Conservation (phyloP, 2,888 invertebrate genomes). For the Rhamphomyia laevipes region DNA sequence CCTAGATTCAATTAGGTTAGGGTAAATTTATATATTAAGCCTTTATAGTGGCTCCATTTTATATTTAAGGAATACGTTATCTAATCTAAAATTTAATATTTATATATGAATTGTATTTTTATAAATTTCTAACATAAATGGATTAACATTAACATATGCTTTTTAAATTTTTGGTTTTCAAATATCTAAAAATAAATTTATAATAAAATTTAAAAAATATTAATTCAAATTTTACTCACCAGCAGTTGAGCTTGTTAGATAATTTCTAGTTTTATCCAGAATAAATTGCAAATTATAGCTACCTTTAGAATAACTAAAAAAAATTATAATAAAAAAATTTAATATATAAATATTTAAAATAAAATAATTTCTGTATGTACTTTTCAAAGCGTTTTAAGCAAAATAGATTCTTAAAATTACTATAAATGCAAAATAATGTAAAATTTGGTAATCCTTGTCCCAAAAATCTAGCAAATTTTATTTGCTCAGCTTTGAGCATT, state of each 20-base stretch:
- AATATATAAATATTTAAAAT: background rate
- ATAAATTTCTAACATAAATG: no score
- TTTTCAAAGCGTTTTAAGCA: constrained; percentile 38
- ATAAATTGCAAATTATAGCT: constrained; percentile 38
- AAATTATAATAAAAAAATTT: background rate
- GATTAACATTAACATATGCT: no score
- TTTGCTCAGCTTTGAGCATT: constrained; percentile 36
- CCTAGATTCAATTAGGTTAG: no score
- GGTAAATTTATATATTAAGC: no score
- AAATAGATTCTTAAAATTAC: constrained; percentile 38
- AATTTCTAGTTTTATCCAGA: constrained; percentile 37
- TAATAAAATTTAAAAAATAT: no score
- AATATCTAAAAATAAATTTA: no score
- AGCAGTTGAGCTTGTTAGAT: constrained; percentile 36
- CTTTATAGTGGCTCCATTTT: no score
- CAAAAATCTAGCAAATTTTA: constrained; percentile 36
- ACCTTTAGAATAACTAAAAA: constrained; percentile 33
- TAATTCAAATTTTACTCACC: constrained; percentile 33
- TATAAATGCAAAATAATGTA: constrained; percentile 38
- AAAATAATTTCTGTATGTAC: constrained; percentile 22
- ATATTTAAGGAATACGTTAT: no score
- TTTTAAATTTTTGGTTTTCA: no score
- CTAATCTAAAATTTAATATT: no score
- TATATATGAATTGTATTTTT: no score
- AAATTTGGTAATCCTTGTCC: constrained; percentile 37